Conservation (phyloP, 1,140 invertebrate species). For the Bombus sylvicola region DNA sequence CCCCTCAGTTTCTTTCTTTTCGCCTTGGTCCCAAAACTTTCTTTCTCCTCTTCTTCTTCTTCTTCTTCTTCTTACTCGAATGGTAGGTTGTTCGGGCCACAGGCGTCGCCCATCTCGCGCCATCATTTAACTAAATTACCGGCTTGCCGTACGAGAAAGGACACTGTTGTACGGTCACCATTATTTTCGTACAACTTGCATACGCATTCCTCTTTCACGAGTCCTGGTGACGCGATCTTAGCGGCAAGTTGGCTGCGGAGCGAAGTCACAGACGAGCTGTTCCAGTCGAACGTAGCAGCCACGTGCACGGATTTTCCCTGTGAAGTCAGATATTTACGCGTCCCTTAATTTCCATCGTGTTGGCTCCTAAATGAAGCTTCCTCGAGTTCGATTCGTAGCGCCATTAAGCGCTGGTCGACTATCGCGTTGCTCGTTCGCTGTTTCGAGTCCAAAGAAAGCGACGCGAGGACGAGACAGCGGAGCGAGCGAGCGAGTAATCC, state of each 20-base stretch:
- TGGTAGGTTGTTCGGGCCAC: conserved; percentile 46
- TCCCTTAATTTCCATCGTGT: too few species aligned
- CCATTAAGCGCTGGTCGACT: too few species aligned
- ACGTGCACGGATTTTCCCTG: too few species aligned
- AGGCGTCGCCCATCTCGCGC: conserved; percentile 56
- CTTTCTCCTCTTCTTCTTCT: not conserved
- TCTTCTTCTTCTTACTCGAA: not conserved
- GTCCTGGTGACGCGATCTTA: not conserved
- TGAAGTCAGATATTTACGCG: too few species aligned
- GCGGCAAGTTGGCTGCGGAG: not conserved
- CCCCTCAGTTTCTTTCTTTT: conserved; percentile 32
- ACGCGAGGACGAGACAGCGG: too few species aligned
- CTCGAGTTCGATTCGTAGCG: too few species aligned
- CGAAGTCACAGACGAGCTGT: not conserved
- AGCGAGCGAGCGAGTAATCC: too few species aligned
- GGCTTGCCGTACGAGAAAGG: conserved; percentile 38
- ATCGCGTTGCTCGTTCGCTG: too few species aligned
- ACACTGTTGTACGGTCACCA: conserved; percentile 33
- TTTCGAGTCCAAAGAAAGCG: too few species aligned
- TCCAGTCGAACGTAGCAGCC: too few species aligned
- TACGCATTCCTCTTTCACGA: not conserved
- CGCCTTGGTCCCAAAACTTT: conserved; percentile 35
- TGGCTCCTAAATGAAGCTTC: too few species aligned
- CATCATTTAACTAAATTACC: conserved; percentile 61
- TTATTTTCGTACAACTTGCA: conserved; percentile 28